Base-by-base conservation (phyloP, 2,797 vertebrate species). In the Gymnodraco acuticeps region DNA sequence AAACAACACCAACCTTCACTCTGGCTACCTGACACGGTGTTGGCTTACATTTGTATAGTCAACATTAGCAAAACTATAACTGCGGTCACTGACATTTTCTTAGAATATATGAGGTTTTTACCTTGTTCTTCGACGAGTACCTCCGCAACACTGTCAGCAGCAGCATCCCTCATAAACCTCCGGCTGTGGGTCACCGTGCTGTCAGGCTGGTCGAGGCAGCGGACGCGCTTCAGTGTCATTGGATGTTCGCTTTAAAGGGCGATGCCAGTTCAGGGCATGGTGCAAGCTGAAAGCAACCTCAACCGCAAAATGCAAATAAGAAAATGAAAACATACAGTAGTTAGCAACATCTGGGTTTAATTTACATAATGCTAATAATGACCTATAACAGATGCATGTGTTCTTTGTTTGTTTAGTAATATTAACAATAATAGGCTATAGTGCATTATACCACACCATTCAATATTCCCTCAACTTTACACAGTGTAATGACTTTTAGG, bases 221-320 rank as follows among this genome's bases (percentile, higher is more conserved):
- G 13, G 33, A 52, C 51, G 42, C 62, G 11, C 53, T 11, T 16
- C 46, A 0, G 23, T 42, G 62, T 69, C 73, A 82, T 64, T 73
- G 86, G 84, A 54, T n/a, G 33, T 58, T 73, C 63, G 14, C 17
- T 66, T 91, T 90, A 90, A 92, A 92, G 89, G 87, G 83, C 79
- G 31, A 86, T 52, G 81, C 23, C 56, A 11, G 78, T 8, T 41
- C 31, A 9, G 38, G 23, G 9, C n/a, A 10, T 51, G 53, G 8
- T 58, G 70, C 65, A 60, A 47, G 1, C 14, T 58, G 16, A 38
- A 3, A 4, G 75, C 41, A 70, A 71, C 48, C n/a, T 38, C 33
- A 38, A 38, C 33, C 33, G 33, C 33, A 38, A 9, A 38, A 38
- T 38, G 33, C 33, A 38, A 38, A 38, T 38, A 6, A 38, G 33